Evolutionary conservation across 2,113 vertebrate species (phyloP).

Genomic region (Aegithalos caudatus): DNA sequence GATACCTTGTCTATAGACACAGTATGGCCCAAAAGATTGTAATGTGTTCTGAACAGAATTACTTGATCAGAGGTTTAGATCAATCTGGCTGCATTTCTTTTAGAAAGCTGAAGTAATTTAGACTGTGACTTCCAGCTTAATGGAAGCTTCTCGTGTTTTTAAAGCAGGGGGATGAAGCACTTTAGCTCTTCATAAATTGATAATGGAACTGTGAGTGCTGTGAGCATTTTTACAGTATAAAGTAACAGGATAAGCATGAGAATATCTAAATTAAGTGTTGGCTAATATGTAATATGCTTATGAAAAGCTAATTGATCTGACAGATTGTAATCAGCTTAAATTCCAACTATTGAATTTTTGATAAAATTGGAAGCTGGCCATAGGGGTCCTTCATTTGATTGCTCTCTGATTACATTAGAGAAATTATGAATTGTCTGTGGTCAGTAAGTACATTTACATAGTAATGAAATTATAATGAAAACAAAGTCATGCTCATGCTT

Average conservation of each 20-base stretch:
- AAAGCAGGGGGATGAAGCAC: not conserved
- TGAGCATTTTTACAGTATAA: not conserved
- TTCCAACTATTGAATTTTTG: constrained; percentile 33
- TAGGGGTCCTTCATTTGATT: not conserved
- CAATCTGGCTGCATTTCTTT: not conserved
- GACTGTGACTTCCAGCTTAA: not conserved
- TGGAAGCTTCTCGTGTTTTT: not conserved
- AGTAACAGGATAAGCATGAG: not conserved
- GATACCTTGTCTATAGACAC: not conserved
- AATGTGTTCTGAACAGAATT: not conserved
- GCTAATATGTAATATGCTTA: not conserved
- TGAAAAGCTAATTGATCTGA: constrained; percentile 10
- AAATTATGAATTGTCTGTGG: not conserved
- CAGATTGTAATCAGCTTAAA: not conserved
- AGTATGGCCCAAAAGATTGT: not conserved
- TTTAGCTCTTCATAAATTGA: not conserved
- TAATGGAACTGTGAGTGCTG: not conserved
- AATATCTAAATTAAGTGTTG: not conserved
- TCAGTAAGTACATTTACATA: not conserved
- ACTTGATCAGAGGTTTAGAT: not conserved
- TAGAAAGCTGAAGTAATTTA: not conserved
- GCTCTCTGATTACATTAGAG: not conserved
- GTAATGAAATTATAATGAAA: not conserved
- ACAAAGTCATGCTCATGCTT: not conserved
- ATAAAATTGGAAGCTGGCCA: not conserved